Evolutionary conservation across 2,888 invertebrate species (phyloP), one percentile per base, ranked within the genome.

Genomic region (Lasioglossum malachurum): DNA sequence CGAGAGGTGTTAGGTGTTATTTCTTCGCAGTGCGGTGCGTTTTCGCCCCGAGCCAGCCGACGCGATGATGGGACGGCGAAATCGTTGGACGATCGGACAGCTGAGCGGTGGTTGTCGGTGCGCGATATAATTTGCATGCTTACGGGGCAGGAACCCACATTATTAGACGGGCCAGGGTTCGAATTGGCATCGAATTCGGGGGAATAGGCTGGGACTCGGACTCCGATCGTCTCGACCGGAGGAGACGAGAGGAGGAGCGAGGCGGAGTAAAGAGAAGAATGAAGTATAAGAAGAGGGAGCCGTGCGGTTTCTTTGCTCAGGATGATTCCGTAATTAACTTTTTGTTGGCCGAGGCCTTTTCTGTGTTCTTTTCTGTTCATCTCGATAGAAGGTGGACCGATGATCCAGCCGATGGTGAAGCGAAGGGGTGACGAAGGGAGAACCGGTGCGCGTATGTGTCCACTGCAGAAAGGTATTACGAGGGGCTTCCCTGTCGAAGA

Each of bases 111-210:
- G 93, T 92, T 92, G 87, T 87, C 88, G 89, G 88, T 88, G 87
- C 87, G 90, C 71, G 87, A 88, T 88, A 92, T 94, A 94, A 95
- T 95, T 95, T 95, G 95, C 94, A 94, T 94, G 93, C 93, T 92
- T 90, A 92, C 90, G 91, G 87, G 91, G 92, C 94, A 93, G 92
- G 91, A 71, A 71, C 41, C 93, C 93, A 93, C 94, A 93, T 94
- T 94, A 94, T 94, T 93, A 94, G 84, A 86, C 87, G 85, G 89
- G 84, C 82, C 12, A 80, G 87, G 31, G 92, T 91, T 89, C 91
- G 91, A 90, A 93, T 93, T 92, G 93, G 91, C 90, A 92, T 92
- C 87, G 92, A 93, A 93, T 88, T 88, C 84, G 81, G 77, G 84
- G 71, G 38, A 85, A 76, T 44, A 75, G 74, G 44, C 71, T n/a